Percentiles rank a stretch among this genome's conserved stretches.
Conservation (phyloP, 1,140 invertebrate species). For the Popillia japonica region DNA sequence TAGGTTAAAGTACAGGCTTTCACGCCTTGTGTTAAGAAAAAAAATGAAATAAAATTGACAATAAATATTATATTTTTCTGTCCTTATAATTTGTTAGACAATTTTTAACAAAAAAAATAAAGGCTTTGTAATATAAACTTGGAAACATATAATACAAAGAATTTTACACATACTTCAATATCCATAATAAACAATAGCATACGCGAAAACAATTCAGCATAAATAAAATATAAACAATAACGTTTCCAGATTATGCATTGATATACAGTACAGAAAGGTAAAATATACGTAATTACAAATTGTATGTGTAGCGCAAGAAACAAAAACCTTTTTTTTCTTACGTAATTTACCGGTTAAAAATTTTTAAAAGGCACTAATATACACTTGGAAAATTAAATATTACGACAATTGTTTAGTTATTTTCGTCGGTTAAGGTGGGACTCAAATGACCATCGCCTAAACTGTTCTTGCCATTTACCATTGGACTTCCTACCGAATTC, state of each 20-base stretch:
- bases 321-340: not conserved
- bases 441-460: constrained; percentile 48
- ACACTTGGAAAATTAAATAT: constrained; percentile 15
- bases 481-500: constrained; percentile 52
- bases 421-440: constrained; percentile 21
- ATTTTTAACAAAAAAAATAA: constrained; percentile 21
- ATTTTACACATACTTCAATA: constrained; percentile 5
- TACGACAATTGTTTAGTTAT: constrained; percentile 4
- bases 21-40: too few relatives aligned
- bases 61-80: constrained; percentile 33
- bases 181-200: not conserved
- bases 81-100: constrained; percentile 17
- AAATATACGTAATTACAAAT: not conserved
- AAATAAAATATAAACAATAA: not conserved
- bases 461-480: constrained; percentile 55
- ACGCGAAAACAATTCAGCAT: constrained; percentile 14
- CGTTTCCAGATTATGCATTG: not conserved
- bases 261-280: not conserved
- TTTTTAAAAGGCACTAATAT: constrained; percentile 31
- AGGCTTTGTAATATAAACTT: not conserved
- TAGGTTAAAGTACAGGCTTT: too few relatives aligned
- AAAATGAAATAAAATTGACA: not conserved
- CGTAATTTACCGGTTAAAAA: constrained; percentile 2
- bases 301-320: not conserved
- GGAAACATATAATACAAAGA: not conserved